These are phyloP conservation scores for Blastobasis lacticolella DNA, from an alignment of 2,888 invertebrate genomes.

Conservation along the genomic window DNA sequence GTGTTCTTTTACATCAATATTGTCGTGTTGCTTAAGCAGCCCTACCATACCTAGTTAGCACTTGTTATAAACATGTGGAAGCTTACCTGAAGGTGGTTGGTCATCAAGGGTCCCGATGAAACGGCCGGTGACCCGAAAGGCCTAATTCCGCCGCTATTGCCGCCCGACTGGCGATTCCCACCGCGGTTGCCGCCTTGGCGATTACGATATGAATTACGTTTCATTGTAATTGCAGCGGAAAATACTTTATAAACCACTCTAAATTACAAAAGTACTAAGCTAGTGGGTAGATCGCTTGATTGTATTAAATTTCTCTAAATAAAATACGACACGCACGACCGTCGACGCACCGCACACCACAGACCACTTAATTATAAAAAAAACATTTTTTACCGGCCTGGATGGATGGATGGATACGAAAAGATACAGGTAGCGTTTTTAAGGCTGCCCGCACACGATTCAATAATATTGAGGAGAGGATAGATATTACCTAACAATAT, in stretches of 20 bases:
- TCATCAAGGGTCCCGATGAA: slow-evolving; percentile 26
- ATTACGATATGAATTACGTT: not conserved
- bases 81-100: slow-evolving; percentile 26
- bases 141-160: slow-evolving; percentile 1
- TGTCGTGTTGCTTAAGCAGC: not conserved
- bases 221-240: not conserved
- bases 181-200: not conserved
- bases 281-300: too few species aligned
- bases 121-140: not conserved
- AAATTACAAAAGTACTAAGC: too few species aligned
- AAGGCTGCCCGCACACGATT: not conserved
- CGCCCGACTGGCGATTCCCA: not conserved
- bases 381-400: too few species aligned
- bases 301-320: too few species aligned
- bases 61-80: too few species aligned
- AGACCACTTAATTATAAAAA: too few species aligned
- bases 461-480: too few species aligned
- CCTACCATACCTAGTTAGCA: slow-evolving; percentile 9
- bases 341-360: too few species aligned
- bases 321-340: too few species aligned
- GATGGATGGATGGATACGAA: not conserved
- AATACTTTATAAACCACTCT: too few species aligned
- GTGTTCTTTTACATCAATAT: not conserved
- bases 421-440: not conserved
- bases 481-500: not conserved